A percentile compares a stretch with the other conserved stretches of the same genome.
Evolutionary conservation across 2,113 vertebrate genomes (phyloP).

Genomic region (Pogonocichla stellata): DNA sequence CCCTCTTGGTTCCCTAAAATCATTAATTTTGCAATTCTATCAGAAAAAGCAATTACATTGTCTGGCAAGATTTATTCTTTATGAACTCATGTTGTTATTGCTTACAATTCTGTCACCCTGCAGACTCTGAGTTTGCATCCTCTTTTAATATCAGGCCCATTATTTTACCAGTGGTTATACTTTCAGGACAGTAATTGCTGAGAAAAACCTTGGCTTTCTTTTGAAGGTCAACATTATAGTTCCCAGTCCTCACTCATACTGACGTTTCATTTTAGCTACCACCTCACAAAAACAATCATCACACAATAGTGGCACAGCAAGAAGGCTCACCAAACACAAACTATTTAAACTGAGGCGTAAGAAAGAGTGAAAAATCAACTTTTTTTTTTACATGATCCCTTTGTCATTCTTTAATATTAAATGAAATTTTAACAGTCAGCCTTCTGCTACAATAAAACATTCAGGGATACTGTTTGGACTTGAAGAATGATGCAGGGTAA

Average conservation of each 20-base stretch:
- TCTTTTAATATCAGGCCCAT: conserved; percentile 5
- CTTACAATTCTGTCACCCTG: background rate
- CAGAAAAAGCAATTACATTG: conserved; percentile 4
- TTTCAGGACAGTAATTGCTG: background rate
- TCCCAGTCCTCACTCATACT: background rate
- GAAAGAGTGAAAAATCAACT: background rate
- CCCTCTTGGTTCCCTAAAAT: background rate
- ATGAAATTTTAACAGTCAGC: background rate
- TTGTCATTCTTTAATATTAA: background rate
- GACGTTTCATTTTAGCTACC: background rate
- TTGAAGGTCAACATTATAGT: background rate
- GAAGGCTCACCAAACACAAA: background rate
- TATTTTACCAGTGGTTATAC: conserved; percentile 11
- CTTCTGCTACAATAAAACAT: background rate
- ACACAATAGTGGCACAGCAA: background rate
- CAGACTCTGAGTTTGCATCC: background rate
- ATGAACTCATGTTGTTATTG: background rate
- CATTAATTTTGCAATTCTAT: conserved; percentile 23
- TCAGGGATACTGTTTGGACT: background rate
- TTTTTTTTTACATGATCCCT: background rate
- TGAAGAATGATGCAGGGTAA: background rate
- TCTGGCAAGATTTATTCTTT: conserved; percentile 10
- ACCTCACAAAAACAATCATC: background rate
- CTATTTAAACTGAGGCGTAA: background rate
- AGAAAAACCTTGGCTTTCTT: background rate